Conservation (phyloP, 92 coral and sea anemone genomes). For the Porites divaricata region DNA sequence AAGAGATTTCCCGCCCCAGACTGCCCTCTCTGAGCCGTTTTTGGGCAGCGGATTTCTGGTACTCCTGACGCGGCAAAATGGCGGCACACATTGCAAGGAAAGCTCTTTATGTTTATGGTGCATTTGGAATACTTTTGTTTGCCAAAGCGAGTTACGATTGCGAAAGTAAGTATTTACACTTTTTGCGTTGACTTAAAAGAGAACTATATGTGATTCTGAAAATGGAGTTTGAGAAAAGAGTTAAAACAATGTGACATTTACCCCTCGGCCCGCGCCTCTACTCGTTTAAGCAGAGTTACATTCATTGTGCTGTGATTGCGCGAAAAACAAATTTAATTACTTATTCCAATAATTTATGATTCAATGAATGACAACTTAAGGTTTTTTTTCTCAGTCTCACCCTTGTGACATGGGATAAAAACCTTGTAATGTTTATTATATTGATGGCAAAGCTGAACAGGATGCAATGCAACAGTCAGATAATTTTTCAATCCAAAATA, state of each 20-base stretch:
- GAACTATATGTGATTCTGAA: neutral
- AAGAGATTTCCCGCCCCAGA: neutral
- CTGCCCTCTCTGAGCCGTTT: neutral
- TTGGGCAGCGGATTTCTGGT: slow-evolving; percentile 19
- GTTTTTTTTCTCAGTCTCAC: too few species aligned
- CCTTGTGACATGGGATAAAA: too few species aligned
- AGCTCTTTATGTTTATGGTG: neutral
- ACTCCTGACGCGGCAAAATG: too few species aligned
- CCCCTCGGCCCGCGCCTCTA: neutral
- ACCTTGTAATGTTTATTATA: too few species aligned
- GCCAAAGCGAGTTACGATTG: neutral
- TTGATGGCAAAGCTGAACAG: too few species aligned
- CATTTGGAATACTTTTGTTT: neutral
- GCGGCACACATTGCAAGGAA: slow-evolving; percentile 2
- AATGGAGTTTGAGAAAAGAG: neutral
- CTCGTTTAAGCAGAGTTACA: neutral
- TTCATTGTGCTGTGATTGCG: neutral
- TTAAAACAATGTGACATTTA: neutral
- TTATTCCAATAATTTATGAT: too few species aligned
- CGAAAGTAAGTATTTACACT: neutral
- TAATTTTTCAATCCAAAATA: too few species aligned
- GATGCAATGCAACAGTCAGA: too few species aligned
- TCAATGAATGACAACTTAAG: too few species aligned
- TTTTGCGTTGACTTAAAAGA: neutral
- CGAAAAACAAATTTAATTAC: too few species aligned